Evolutionary conservation across 2,888 invertebrate species (phyloP), one percentile per base, ranked within the genome.

Genomic region (Nephrotoma appendiculata): DNA sequence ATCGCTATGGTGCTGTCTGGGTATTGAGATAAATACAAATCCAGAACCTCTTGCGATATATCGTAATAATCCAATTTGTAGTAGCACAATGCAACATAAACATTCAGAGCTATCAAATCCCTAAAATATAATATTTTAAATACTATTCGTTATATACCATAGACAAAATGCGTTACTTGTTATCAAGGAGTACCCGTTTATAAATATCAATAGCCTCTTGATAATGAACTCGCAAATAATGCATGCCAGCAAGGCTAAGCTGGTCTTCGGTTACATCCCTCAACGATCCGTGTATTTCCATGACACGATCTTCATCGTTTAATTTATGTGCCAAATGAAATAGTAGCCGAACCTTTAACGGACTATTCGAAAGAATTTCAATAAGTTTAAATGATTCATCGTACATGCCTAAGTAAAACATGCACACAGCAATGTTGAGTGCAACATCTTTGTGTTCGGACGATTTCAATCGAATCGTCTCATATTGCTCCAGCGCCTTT

Each of bases 121-220:
- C 98, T 98, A 91, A 43, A 92, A 92, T 87, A 87, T 41, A 15
- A 44, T 41, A 87, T 15, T 86, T 11, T 42, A 31, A 41, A 57
- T 9, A 44, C 84, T 31, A 83, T 42, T 86, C 19, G 4, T 3
- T n/a, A 43, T 52, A 0, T 57, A 86, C 87, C 31, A 71, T 42
- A 86, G 9, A 41, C 83, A 85, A 83, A 84, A 71, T 15, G 87
- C 86, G 31, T 88, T 91, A 97, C 98, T 98, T 96, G 92, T 98
- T 97, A 89, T 98, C 97, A 41, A 98, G 92, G 12, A 99, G 93
- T 86, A 99, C 94, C 87, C 97, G 94, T 91, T 99, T 99, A 91
- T 99, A 99, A 88, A 99, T 98, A 91, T 99, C 99, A 88, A 99
- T 98, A 85, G 99, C 99, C 91, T 99, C 99, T 91, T 99, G 98